phyloP scores from a whole-genome alignment of 2,888 invertebrate genomes.

The Idaea dimidiata region DNA sequence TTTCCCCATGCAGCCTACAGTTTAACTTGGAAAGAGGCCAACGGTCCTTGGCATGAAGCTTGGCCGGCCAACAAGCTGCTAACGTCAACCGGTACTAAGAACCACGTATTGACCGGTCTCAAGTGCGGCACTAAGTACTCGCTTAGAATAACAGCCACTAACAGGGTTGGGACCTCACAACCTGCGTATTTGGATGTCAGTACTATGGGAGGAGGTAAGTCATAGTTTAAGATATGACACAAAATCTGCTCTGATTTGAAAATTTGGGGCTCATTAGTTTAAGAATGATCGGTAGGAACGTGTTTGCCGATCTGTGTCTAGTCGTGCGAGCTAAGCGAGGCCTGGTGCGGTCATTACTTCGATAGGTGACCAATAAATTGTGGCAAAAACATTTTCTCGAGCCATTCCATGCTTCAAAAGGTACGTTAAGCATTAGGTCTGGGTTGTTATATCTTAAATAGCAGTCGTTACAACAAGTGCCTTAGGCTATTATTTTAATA shows the following conservation, averaged over 20 bases:
- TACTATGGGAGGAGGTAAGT: slow-evolving; percentile 80
- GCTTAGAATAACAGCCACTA: slow-evolving; percentile 89
- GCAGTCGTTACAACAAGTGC: too few relatives aligned
- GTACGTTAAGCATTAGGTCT: too few relatives aligned
- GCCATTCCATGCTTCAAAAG: too few relatives aligned
- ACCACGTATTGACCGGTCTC: slow-evolving; percentile 84
- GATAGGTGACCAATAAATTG: too few relatives aligned
- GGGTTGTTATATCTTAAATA: too few relatives aligned
- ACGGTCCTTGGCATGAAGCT: slow-evolving; percentile 80
- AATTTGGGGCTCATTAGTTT: neutral
- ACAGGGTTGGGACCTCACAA: slow-evolving; percentile 90
- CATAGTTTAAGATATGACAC: neutral
- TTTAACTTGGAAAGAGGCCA: slow-evolving; percentile 74
- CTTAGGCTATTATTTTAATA: too few relatives aligned
- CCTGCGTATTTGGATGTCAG: slow-evolving; percentile 83
- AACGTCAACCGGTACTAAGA: slow-evolving; percentile 78
- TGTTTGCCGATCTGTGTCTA: neutral
- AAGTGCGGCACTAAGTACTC: slow-evolving; percentile 93
- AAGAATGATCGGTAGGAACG: neutral
- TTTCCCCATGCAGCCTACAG: slow-evolving; percentile 61
- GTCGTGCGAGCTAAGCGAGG: too few relatives aligned
- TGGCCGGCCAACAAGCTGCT: slow-evolving; percentile 80
- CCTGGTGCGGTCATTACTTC: too few relatives aligned
- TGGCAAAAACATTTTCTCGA: too few relatives aligned
- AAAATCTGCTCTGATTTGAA: neutral